Evolutionary conservation across 2,888 invertebrate species (phyloP), one percentile per base, ranked within the genome.

Genomic region (Eilema griseolum): DNA sequence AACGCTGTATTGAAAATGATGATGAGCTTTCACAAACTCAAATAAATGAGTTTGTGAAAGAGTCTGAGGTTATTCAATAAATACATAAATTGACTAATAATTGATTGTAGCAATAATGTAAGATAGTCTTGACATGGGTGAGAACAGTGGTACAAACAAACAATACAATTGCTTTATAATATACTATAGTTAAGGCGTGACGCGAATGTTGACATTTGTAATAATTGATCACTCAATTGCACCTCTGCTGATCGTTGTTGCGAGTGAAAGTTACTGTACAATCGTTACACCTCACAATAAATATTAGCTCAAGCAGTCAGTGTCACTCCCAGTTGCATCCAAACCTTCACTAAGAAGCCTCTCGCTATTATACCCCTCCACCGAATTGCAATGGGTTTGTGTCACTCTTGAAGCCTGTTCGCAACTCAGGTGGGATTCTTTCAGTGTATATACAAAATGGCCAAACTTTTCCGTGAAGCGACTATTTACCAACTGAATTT

Each of bases 161-260:
- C 52, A 52, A 52, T 52, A 52, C 20, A n/a, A 52, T 52, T 52
- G 52, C 52, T 52, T 52, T n/a, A 52, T 52, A 52, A 52, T 46
- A 46, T 52, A 20, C 52, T n/a, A n/a, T 52, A 10, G n/a, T 52
- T n/a, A 52, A 46, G 52, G 52, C 52, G 52, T 52, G 52, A n/a
- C 52, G 52, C 0, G 52, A 52, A n/a, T 52, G 3, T 41, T 41
- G 16, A 41, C 41, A 41, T 52, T 52, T 52, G 8, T n/a, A 52
- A 52, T 52, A 20, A 52, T 52, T 52, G n/a, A 52, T 52, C n/a
- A 52, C n/a, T n/a, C 52, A 52, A n/a, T 10, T n/a, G n/a, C 46
- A 46, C 16, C 37, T 37, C 37, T 37, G 14, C 37, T 12, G 11
- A 14, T 14, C 14, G 12, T 12, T 37, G 37, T 8, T 8, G 31